phyloP scores from a whole-genome alignment of 2,797 vertebrate species.

The Poeciliopsis infans region DNA sequence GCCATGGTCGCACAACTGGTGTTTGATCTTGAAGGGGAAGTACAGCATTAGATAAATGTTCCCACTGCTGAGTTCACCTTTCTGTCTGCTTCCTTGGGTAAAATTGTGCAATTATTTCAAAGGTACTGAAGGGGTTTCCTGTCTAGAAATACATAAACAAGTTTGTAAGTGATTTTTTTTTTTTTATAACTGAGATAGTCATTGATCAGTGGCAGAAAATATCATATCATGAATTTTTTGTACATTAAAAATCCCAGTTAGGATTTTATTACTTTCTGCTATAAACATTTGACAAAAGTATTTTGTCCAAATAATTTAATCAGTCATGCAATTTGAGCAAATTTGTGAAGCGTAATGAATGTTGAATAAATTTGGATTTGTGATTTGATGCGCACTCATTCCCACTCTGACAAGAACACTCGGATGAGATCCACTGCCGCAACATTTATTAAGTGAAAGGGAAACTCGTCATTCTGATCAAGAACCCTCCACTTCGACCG shows the following conservation, averaged over 20 bases:
- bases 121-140: not conserved
- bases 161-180: not conserved
- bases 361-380: not conserved
- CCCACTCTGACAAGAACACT: not conserved
- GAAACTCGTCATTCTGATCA: not conserved
- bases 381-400: not conserved
- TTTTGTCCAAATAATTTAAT: not conserved
- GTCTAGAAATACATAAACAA: not conserved
- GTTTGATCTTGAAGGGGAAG: constrained; percentile 58
- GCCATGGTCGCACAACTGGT: constrained; percentile 34
- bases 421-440: not conserved
- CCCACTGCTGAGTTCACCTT: constrained; percentile 45
- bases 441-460: not conserved
- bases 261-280: not conserved
- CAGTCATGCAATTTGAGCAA: not conserved
- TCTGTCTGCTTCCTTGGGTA: constrained; percentile 12
- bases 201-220: not conserved
- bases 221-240: not conserved
- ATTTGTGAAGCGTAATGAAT: not conserved
- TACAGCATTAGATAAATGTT: constrained; percentile 46
- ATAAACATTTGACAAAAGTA: not conserved
- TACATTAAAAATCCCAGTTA: not conserved
- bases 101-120: constrained; percentile 18
- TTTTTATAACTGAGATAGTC: not conserved
- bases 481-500: not conserved